These are phyloP conservation scores for Percina caprodes DNA, from an alignment of 2,113 vertebrate species.

Conservation along the genomic window DNA sequence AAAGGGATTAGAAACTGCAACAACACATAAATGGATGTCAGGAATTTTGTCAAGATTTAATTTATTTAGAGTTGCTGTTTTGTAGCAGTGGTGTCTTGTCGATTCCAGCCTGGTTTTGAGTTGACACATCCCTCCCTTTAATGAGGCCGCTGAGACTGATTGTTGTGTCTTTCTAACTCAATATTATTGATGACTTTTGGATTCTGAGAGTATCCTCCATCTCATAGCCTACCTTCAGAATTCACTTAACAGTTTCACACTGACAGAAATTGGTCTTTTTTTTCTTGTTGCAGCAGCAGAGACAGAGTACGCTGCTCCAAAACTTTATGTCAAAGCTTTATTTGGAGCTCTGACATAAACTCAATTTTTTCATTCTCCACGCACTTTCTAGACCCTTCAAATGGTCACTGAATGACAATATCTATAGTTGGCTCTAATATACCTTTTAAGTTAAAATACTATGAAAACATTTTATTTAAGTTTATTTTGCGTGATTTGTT, in stretches of 20 bases:
- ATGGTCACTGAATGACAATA: constrained; percentile 3
- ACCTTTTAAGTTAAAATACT: constrained; percentile 3
- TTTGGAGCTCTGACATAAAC: background rate
- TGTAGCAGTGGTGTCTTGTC: constrained; percentile 1
- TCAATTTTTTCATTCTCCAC: constrained; percentile 10
- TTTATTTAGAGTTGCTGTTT: constrained; percentile 42
- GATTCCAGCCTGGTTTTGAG: constrained; percentile 41
- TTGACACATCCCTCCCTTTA: constrained; percentile 28
- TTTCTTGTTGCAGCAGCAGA: constrained; percentile 22
- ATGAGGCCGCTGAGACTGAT: constrained; percentile 55
- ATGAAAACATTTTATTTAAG: constrained; percentile 3
- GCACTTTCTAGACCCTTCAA: constrained; percentile 54
- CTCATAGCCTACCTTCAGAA: constrained; percentile 44
- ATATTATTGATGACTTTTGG: constrained; percentile 65
- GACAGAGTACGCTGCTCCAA: constrained; percentile 4
- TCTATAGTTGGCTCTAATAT: background rate
- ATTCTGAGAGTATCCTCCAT: constrained; percentile 54
- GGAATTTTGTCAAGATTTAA: constrained; percentile 41
- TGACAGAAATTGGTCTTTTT: constrained; percentile 54
- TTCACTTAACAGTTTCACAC: constrained; percentile 46
- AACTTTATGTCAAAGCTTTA: constrained; percentile 30
- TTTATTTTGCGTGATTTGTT: constrained; percentile 28
- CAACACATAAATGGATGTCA: constrained; percentile 39
- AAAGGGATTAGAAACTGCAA: constrained; percentile 54
- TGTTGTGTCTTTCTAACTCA: constrained; percentile 46